Evolutionary conservation across 2,888 invertebrate species (phyloP).

Genomic region (Ctena decussata): DNA sequence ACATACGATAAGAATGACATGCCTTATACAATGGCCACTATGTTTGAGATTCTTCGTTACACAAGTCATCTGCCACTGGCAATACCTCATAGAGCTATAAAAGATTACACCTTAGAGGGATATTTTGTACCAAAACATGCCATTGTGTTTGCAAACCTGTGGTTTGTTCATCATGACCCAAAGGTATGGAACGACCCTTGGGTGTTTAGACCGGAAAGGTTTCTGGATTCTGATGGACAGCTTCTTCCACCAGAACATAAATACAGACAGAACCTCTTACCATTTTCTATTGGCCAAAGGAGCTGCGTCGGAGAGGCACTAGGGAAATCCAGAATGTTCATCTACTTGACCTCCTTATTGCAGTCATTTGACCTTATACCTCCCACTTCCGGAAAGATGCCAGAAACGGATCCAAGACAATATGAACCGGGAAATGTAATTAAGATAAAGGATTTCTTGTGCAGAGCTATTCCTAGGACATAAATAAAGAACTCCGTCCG

Average conservation of each 20-base stretch:
- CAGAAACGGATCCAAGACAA: background rate
- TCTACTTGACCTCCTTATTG: background rate
- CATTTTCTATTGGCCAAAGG: background rate
- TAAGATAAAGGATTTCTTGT: background rate
- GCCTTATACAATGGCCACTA: background rate
- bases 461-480: background rate
- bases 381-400: background rate
- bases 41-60: background rate
- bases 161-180: background rate
- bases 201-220: background rate
- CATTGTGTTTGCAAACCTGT: background rate
- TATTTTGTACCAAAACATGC: background rate
- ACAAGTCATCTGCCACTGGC: background rate
- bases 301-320: background rate
- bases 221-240: background rate
- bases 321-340: background rate
- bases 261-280: background rate
- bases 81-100: background rate
- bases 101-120: background rate
- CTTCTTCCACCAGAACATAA: background rate
- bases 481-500: too few species aligned
- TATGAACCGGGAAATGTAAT: background rate
- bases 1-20: background rate
- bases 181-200: background rate
- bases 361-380: background rate